phyloP scores from a whole-genome alignment of 2,113 vertebrate species.

The Salvelinus fontinalis region DNA sequence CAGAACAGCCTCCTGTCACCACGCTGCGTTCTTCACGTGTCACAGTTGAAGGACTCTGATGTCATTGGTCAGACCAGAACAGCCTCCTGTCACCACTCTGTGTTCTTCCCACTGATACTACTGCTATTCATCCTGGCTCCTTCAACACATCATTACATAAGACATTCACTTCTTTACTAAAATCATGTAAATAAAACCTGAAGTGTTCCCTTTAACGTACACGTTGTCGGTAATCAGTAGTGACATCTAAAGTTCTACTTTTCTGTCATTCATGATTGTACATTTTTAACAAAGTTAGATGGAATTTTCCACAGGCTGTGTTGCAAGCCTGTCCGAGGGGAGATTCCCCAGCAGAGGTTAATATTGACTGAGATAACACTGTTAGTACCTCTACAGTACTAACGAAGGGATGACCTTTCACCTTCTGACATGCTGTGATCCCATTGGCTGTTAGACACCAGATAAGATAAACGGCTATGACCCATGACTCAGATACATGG shows the following conservation, averaged over 20 bases:
- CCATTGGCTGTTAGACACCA: background rate
- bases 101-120: background rate
- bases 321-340: background rate
- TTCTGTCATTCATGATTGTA: background rate
- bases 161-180: background rate
- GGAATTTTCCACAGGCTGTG: background rate
- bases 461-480: background rate
- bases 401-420: background rate
- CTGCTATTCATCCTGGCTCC: background rate
- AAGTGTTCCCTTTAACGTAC: no score
- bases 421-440: background rate
- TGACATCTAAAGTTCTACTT: no score
- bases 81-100: slow-evolving; percentile 1
- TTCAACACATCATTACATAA: background rate
- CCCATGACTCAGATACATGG: background rate
- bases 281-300: background rate
- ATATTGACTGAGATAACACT: background rate
- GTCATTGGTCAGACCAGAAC: background rate
- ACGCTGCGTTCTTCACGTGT: no score
- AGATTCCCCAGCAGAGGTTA: background rate
- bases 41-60: no score
- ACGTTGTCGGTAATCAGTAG: no score
- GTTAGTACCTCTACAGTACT: no score
- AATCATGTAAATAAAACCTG: no score
- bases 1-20: no score